Conservation (phyloP, 2,113 vertebrate species). For the Chaetodon auriga region DNA sequence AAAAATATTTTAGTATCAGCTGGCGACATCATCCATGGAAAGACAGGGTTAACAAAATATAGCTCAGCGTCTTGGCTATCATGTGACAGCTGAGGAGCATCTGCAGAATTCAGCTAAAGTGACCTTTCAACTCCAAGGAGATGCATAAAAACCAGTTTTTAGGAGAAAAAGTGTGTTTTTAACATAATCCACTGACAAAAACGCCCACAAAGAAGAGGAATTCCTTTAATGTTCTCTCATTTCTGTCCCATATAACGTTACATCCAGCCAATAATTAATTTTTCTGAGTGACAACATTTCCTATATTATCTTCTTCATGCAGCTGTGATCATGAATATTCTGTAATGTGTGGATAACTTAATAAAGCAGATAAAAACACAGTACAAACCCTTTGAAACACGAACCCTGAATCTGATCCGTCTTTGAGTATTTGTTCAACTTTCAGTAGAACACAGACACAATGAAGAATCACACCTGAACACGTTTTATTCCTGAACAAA, state of each 20-base stretch:
- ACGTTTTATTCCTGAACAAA: constrained; percentile 14
- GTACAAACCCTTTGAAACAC: background rate
- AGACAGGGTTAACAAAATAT: too few species aligned
- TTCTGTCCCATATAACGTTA: too few species aligned
- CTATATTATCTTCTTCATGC: background rate
- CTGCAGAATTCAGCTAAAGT: too few species aligned
- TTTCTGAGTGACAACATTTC: too few species aligned
- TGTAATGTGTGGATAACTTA: background rate
- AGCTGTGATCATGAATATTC: background rate
- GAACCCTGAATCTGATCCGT: background rate
- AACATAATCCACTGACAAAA: too few species aligned
- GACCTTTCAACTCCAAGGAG: background rate
- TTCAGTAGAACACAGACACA: constrained; percentile 2
- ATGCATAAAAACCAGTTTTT: background rate
- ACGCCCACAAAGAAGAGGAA: too few species aligned
- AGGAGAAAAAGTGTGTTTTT: background rate
- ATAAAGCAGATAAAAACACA: background rate
- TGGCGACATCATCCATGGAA: too few species aligned
- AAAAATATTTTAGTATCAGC: too few species aligned
- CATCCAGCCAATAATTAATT: too few species aligned
- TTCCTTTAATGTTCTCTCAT: too few species aligned
- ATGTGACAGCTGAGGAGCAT: too few species aligned
- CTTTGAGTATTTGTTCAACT: constrained; percentile 7
- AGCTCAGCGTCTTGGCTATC: too few species aligned
- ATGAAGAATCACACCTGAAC: constrained; percentile 12